Base-by-base conservation (phyloP, 2,113 vertebrate genomes). In the Cyprinodon variegatus region DNA sequence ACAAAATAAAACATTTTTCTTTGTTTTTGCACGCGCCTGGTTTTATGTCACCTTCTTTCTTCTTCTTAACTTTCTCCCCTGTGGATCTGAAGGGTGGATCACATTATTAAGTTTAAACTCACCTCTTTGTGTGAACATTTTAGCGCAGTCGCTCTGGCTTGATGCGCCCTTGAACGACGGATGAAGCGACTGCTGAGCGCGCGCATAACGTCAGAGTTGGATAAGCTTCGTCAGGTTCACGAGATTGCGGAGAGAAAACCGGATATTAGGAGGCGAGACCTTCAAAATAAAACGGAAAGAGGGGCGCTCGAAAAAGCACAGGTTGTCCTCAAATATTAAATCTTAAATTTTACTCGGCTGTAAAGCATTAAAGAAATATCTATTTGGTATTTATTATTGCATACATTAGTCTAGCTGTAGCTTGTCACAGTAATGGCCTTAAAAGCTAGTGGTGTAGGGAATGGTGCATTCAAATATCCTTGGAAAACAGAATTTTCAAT, bases 151-250 rank as follows among this genome's bases (percentile, higher is more conserved):
- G 15, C 4, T 79, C 48, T 36, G 62, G 59, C 86, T 89, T 83
- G 81, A 86, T 72, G 61, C 68, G 60, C 62, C 68, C 65, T 64
- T 3, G 72, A 29, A n/a, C 64, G 11, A 69, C n/a, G 60, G 81
- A 77, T 78, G 89, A 71, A 65, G 85, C n/a, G 65, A 14, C 68
- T 57, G 90, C 72, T 82, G 43, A 75, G 82, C 83, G 88, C 85
- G 78, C 83, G 81, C 87, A 88, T 71, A 78, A 79, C 89, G 89
- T 89, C 84, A 90, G 76, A 68, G 77, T 0, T 0, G 41, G 67
- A 59, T 63, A 39, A 8, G n/a, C 43, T 69, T 57, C 0, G 50
- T 81, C 17, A 85, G 20, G 43, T 0, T 6, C 10, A 11, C 20
- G 62, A 69, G 17, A 39, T 45, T 39, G 14, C 11, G 15, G 1